A percentile compares a stretch with the other conserved stretches of the same genome.
Conservation (phyloP, 2,888 invertebrate genomes). For the Blastobasis lacticolella region DNA sequence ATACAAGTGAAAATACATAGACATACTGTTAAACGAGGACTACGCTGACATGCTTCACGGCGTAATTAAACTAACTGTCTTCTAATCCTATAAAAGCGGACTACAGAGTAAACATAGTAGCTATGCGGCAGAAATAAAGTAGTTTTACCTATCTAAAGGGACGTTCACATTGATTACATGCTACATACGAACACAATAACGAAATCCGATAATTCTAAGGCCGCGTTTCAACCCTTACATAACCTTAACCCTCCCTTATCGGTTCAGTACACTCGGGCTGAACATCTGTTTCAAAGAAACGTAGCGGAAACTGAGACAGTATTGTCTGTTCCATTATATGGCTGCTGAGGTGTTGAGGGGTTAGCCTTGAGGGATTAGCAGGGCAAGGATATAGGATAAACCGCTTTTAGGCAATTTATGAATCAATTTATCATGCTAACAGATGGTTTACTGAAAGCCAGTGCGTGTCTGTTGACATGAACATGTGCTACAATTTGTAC, state of each 20-base stretch:
- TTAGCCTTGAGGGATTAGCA: not conserved
- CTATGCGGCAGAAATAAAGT: no score
- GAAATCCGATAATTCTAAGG: slow-evolving; percentile 8
- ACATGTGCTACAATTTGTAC: no score
- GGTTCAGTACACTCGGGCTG: slow-evolving; percentile 11
- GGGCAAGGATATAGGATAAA: not conserved
- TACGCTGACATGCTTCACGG: no score
- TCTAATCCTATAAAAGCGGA: no score
- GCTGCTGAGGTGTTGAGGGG: not conserved
- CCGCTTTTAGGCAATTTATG: not conserved
- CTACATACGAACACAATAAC: not conserved
- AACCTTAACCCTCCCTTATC: slow-evolving; percentile 11
- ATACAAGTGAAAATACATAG: no score
- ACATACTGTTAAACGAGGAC: no score
- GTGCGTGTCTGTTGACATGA: no score
- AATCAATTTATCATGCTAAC: not conserved
- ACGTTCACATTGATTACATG: no score
- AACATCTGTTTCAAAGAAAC: slow-evolving; percentile 14
- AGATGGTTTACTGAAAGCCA: not conserved
- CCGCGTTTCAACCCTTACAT: slow-evolving; percentile 5
- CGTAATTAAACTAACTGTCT: no score
- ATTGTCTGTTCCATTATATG: not conserved
- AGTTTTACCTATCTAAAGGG: no score
- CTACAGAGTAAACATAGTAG: no score
- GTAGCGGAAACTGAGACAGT: not conserved